Conservation (phyloP, 2,113 vertebrate species). For the Ceyx cyanopectus region DNA sequence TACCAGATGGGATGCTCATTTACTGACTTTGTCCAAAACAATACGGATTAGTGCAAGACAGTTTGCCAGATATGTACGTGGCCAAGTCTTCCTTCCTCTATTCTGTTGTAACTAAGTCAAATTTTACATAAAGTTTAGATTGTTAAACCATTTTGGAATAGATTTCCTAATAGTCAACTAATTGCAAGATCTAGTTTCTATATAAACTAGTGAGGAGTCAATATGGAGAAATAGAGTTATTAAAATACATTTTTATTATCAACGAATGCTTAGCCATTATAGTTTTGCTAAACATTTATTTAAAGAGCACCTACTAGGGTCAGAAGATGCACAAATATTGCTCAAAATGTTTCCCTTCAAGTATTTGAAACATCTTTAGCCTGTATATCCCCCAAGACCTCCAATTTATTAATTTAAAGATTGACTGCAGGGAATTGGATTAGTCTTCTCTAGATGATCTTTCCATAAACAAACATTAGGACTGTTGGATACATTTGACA, state of each 20-base stretch:
- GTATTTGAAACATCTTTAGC: neutral
- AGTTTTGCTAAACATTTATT: neutral
- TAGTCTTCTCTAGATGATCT: neutral
- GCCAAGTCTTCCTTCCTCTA: slow-evolving; percentile 49
- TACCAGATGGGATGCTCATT: slow-evolving; percentile 76
- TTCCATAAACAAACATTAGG: neutral
- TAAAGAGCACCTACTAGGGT: neutral
- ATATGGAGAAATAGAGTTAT: neutral
- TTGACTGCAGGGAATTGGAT: neutral
- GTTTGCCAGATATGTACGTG: slow-evolving; percentile 60
- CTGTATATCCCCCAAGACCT: neutral
- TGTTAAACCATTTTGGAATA: slow-evolving; percentile 64
- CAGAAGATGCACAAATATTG: neutral
- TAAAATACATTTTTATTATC: neutral
- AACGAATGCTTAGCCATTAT: neutral
- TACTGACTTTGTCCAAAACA: slow-evolving; percentile 61
- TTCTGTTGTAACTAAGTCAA: slow-evolving; percentile 55
- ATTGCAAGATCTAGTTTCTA: neutral
- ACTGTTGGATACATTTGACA: neutral
- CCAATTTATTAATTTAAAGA: neutral
- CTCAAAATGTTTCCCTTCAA: neutral
- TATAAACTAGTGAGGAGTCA: neutral
- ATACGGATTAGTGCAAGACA: slow-evolving; percentile 67
- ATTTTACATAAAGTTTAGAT: slow-evolving; percentile 65
- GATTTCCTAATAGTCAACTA: neutral